A percentile compares a stretch with the other conserved stretches of the same genome.
These are phyloP conservation scores for Drosophila subpulchrella DNA, from an alignment of 1,140 invertebrate species.

Conservation along the genomic window DNA sequence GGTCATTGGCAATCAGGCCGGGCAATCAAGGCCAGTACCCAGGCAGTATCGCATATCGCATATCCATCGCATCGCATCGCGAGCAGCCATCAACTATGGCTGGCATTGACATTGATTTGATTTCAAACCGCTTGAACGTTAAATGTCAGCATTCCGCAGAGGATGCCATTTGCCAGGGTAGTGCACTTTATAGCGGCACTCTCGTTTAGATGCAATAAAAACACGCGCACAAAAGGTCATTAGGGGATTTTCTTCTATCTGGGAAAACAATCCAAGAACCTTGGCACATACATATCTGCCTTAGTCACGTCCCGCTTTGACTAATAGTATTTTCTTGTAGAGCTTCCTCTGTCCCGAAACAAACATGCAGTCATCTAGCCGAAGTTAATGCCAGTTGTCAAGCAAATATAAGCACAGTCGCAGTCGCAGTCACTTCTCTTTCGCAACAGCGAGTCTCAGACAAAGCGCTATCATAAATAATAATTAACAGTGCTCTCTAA, in stretches of 20 bases:
- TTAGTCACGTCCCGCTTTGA: constrained; percentile 39
- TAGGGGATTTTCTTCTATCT: constrained; percentile 17
- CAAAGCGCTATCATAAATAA: constrained; percentile 32
- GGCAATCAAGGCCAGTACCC: constrained; percentile 35
- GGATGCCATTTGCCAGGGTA: constrained; percentile 11
- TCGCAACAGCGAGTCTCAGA: constrained; percentile 13
- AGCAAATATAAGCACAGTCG: constrained; percentile 16
- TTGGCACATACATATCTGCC: neutral
- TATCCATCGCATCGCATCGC: constrained; percentile 15
- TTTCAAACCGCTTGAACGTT: constrained; percentile 39
- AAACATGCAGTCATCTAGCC: constrained; percentile 25
- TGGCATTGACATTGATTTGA: constrained; percentile 71
- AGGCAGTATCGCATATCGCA: constrained; percentile 1
- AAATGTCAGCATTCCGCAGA: constrained; percentile 46
- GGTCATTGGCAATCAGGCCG: constrained; percentile 35
- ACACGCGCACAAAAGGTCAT: constrained; percentile 18
- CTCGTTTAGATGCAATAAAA: constrained; percentile 10
- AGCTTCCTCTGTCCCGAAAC: constrained; percentile 16
- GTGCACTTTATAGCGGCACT: neutral
- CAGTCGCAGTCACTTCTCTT: constrained; percentile 23
- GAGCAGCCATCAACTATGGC: constrained; percentile 24
- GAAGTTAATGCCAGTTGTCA: constrained; percentile 33
- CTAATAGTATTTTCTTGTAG: constrained; percentile 46
- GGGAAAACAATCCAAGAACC: neutral
- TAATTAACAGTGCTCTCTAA: constrained; percentile 30